Evolutionary conservation across 2,888 invertebrate genomes (phyloP).

Genomic region (Agapostemon virescens): DNA sequence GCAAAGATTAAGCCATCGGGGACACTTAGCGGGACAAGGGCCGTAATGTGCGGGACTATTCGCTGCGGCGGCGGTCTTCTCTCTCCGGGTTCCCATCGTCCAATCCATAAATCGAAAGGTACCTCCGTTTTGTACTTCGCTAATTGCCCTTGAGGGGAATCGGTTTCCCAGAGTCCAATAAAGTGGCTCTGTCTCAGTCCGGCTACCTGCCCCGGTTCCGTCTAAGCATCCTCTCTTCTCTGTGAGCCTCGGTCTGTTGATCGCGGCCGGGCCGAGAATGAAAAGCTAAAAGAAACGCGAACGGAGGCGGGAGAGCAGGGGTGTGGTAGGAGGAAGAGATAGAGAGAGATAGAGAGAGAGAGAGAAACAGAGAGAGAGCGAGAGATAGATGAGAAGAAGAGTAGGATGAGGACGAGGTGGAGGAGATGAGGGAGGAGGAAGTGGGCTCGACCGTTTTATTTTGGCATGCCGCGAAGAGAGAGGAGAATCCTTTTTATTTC

Average conservation of each 20-base stretch:
- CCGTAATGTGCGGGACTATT: neutral
- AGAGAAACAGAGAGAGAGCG: slow-evolving; percentile 43
- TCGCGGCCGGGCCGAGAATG: slow-evolving; percentile 36
- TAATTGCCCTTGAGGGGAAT: slow-evolving; percentile 69
- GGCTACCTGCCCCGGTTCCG: slow-evolving; percentile 28
- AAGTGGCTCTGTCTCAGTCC: slow-evolving; percentile 52
- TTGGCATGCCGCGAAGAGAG: slow-evolving; percentile 65
- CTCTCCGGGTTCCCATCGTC: slow-evolving; percentile 25
- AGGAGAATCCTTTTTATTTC: slow-evolving; percentile 70
- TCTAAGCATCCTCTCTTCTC: slow-evolving; percentile 21
- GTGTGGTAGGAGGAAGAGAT: slow-evolving; percentile 24
- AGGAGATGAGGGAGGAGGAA: slow-evolving; percentile 31
- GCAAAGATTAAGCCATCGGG: slow-evolving; percentile 62
- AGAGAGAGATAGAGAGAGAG: slow-evolving; percentile 35
- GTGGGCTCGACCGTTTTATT: slow-evolving; percentile 66
- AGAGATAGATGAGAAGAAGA: slow-evolving; percentile 25
- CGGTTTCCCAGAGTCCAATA: slow-evolving; percentile 67
- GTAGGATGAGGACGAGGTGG: slow-evolving; percentile 9
- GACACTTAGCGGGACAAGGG: slow-evolving; percentile 58
- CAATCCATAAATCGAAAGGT: slow-evolving; percentile 67
- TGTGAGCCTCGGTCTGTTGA: slow-evolving; percentile 27
- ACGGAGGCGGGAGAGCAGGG: slow-evolving; percentile 35
- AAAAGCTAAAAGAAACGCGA: slow-evolving; percentile 51
- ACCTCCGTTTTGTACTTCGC: slow-evolving; percentile 66
- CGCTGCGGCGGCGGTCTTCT: neutral